These are phyloP conservation scores for Zygothrica quintamaculata DNA, from an alignment of 2,888 invertebrate genomes.

Conservation along the genomic window DNA sequence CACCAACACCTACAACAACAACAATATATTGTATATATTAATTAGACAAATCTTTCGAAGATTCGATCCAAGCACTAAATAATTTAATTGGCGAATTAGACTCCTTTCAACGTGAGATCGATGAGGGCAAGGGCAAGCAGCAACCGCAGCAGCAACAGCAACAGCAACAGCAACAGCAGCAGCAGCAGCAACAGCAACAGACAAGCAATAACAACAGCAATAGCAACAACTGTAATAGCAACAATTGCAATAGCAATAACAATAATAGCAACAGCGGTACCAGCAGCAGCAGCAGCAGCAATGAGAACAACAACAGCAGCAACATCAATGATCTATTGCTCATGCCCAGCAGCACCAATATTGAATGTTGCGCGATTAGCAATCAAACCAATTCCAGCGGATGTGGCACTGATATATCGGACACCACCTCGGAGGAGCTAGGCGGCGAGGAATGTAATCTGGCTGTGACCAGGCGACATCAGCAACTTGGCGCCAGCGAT, in stretches of 20 bases:
- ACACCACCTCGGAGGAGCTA: conserved; percentile 81
- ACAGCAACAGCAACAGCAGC: conserved; percentile 46
- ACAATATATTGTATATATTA: conserved; percentile 57
- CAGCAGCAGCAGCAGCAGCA: conserved; percentile 63
- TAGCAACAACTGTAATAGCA: conserved; percentile 44
- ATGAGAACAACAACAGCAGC: conserved; percentile 40
- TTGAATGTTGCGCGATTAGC: conserved; percentile 72
- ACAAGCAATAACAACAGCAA: conserved; percentile 36
- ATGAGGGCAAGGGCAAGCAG: conserved; percentile 81
- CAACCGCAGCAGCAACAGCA: conserved; percentile 51
- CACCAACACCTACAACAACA: conserved; percentile 43
- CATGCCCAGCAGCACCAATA: conserved; percentile 48
- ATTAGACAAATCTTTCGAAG: conserved; percentile 85
- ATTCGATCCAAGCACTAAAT: conserved; percentile 85
- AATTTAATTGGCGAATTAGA: conserved; percentile 85
- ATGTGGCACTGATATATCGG: conserved; percentile 82
- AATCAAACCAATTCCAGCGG: conserved; percentile 83
- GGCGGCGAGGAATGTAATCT: conserved; percentile 65
- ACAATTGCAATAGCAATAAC: conserved; percentile 43
- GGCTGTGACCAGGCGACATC: conserved; percentile 32
- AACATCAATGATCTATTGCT: conserved; percentile 51
- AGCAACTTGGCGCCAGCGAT: conserved; percentile 81
- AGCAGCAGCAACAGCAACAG: conserved; percentile 23
- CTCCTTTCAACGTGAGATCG: conserved; percentile 85
- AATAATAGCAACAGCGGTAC: conserved; percentile 59